Evolutionary conservation across 2,888 invertebrate species (phyloP).

Genomic region (Cantharis rustica): DNA sequence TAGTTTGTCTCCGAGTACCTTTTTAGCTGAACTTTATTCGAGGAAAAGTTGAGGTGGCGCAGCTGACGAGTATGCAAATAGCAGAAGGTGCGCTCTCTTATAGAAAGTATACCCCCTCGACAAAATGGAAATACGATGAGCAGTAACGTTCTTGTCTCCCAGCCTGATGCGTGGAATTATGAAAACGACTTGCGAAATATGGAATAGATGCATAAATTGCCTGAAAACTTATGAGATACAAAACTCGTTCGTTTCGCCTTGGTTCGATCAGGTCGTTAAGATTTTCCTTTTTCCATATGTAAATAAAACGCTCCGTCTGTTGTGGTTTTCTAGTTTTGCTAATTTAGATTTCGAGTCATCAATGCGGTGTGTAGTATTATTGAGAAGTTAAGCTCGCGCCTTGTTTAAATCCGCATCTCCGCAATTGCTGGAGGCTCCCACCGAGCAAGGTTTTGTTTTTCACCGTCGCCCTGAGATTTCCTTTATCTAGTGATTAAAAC

Average conservation of each 20-base stretch:
- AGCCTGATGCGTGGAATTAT: conserved; percentile 58
- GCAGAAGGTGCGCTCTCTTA: conserved; percentile 45
- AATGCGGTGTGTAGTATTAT: conserved; percentile 7
- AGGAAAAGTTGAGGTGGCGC: conserved; percentile 59
- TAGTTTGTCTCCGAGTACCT: conserved; percentile 55
- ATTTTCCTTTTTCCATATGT: neutral
- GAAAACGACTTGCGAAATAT: conserved; percentile 59
- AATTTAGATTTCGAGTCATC: conserved; percentile 17
- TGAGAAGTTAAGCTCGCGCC: conserved; percentile 27
- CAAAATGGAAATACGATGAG: conserved; percentile 55
- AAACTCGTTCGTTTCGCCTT: neutral
- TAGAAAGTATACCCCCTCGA: conserved; percentile 33
- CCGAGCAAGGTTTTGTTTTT: conserved; percentile 50
- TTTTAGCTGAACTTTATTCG: conserved; percentile 54
- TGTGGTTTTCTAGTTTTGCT: conserved; percentile 1
- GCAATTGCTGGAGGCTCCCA: conserved; percentile 48
- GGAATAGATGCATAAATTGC: conserved; percentile 58
- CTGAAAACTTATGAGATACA: conserved; percentile 14
- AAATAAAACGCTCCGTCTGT: neutral
- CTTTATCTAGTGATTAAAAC: conserved; percentile 59
- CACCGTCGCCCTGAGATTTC: conserved; percentile 55
- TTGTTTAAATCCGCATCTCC: conserved; percentile 41
- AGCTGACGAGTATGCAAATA: conserved; percentile 62
- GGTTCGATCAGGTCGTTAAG: neutral
- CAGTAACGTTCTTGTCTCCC: conserved; percentile 51